These are phyloP conservation scores for Gymnopithys bicolor DNA, from an alignment of 2,797 vertebrate genomes.

Conservation along the genomic window DNA sequence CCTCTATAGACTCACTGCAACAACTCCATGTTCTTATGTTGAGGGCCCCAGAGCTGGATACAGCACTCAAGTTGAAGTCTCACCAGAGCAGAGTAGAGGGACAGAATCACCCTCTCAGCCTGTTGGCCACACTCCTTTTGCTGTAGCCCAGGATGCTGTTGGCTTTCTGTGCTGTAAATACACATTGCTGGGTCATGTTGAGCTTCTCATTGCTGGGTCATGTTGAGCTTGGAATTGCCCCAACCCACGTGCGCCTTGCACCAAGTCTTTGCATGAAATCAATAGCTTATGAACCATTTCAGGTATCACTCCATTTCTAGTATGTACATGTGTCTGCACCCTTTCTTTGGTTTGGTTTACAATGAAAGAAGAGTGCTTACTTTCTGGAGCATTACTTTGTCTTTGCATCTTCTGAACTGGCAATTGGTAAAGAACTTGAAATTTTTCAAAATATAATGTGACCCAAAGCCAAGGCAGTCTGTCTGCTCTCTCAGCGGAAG, in stretches of 20 bases:
- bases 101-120: background rate
- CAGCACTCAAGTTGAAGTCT: background rate
- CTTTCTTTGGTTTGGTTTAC: background rate
- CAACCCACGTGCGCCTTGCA: background rate
- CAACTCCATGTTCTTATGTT: too few species aligned
- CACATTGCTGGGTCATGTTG: too few species aligned
- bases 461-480: background rate
- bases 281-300: background rate
- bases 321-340: rapidly evolving
- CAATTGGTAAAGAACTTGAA: background rate
- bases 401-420: background rate
- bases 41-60: background rate
- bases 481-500: background rate
- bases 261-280: background rate
- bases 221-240: background rate
- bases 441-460: background rate
- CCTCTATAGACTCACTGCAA: background rate
- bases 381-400: background rate
- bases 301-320: rapidly evolving
- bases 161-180: rapidly evolving
- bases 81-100: background rate
- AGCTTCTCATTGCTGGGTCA: background rate
- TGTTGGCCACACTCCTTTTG: rapidly evolving
- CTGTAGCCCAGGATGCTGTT: background rate
- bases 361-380: background rate